Conservation (phyloP, 2,797 vertebrate species). For the Dendrocincla fuliginosa region DNA sequence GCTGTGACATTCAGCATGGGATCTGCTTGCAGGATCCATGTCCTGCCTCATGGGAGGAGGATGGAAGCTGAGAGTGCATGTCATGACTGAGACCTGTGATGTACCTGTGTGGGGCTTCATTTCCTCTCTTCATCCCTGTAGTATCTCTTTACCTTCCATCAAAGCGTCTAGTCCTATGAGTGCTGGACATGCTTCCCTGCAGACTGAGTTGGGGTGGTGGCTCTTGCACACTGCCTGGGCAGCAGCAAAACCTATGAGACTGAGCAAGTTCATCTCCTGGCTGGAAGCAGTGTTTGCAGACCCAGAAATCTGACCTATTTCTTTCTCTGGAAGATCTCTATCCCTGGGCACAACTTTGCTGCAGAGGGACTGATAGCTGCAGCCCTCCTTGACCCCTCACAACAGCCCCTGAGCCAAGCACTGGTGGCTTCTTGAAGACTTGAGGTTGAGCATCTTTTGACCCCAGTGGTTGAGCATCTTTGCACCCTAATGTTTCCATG, state of each 20-base stretch:
- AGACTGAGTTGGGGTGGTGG: fast-evolving
- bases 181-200: neutral
- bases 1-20: neutral
- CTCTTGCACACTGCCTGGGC: neutral
- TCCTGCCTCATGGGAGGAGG: neutral
- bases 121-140: neutral
- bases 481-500: neutral
- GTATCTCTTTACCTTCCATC: neutral
- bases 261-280: neutral
- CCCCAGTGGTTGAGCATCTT: neutral
- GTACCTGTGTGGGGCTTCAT: neutral
- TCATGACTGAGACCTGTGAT: neutral
- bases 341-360: neutral
- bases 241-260: neutral
- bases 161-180: neutral
- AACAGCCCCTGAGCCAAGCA: fast-evolving
- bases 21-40: neutral
- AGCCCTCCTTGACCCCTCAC: neutral
- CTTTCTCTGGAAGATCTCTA: neutral
- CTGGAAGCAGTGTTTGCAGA: neutral
- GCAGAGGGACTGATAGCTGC: neutral
- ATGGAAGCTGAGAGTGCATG: neutral
- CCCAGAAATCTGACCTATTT: neutral
- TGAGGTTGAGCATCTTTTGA: neutral
- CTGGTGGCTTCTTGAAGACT: neutral